phyloP scores from a whole-genome alignment of 2,888 invertebrate genomes.

The Melieria crassipennis region DNA sequence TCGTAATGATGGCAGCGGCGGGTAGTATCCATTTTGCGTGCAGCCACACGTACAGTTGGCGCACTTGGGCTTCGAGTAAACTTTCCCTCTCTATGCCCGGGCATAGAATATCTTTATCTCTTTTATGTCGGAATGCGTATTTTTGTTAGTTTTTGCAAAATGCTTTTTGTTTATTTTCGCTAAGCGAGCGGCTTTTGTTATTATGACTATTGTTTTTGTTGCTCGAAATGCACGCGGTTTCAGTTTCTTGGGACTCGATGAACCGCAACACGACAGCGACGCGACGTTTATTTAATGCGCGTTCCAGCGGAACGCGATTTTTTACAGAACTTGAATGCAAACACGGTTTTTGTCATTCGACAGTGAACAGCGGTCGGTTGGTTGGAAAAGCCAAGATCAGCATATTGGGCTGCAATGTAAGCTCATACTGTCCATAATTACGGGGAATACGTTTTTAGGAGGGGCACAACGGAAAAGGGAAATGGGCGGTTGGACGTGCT shows the following conservation, averaged over 20 bases:
- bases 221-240: slow-evolving; percentile 4
- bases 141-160: not conserved
- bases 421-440: not conserved
- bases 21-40: too few relatives aligned
- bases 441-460: too few relatives aligned
- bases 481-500: too few relatives aligned
- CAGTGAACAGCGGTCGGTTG: slow-evolving; percentile 3
- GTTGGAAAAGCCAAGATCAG: slow-evolving; percentile 24
- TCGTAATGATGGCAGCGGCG: too few relatives aligned
- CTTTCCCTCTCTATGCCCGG: too few relatives aligned
- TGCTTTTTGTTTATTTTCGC: not conserved
- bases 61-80: too few relatives aligned
- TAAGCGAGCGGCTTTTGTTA: not conserved
- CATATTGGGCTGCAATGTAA: slow-evolving; percentile 20
- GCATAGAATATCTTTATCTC: too few relatives aligned
- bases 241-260: slow-evolving; percentile 22
- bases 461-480: too few relatives aligned
- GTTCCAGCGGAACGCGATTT: slow-evolving; percentile 35
- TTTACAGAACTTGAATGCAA: slow-evolving; percentile 18
- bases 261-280: slow-evolving; percentile 18
- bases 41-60: too few relatives aligned
- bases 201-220: slow-evolving; percentile 5
- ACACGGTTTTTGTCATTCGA: slow-evolving; percentile 29
- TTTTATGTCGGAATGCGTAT: too few relatives aligned
- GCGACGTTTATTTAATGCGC: slow-evolving; percentile 15